Evolutionary conservation across 2,888 invertebrate genomes (phyloP), one percentile per base, ranked within the genome.

Genomic region (Caenorhabditis virilis): DNA sequence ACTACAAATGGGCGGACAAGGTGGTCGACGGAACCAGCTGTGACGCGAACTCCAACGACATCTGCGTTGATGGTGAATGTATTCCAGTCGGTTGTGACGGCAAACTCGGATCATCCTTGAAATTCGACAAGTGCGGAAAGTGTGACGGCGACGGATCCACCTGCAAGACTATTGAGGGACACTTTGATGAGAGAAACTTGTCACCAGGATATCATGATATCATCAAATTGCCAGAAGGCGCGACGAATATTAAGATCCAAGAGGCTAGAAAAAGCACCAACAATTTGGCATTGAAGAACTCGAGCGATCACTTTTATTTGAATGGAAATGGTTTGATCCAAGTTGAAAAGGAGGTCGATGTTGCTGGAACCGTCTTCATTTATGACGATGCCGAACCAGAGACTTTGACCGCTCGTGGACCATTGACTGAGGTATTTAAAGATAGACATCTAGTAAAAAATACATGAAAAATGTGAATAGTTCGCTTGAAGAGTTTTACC

Each of bases 321-420:
- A 97, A 97, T 85, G 95, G 95, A 1, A 90, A 93, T 84, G 94
- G 92, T 90, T 89, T 91, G 82, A 93, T 97, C 81, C 92, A 93
- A 85, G 92, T 92, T n/a, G 79, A 80, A 59, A 76, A 76, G 52
- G 78, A 82, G 41, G 72, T 80, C 25, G 73, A 87, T 59, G 91
- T 93, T 79, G 91, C 91, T 0, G 92, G 93, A 13, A 89, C 90
- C 5, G 88, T 89, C 79, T 95, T 95, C 88, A 89, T 90, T 82
- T 97, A 97, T 84, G 90, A 91, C 76, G 87, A 76, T 68, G 89
- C 89, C 74, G 90, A 90, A 89, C 89, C 83, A 91, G 95, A 97
- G 86, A 89, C 88, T 66, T 87, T 97, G 46, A 88, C 89, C 13
- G 89, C 91, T 61, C 85, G 90, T 36, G 95, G 95, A 56, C 95